phyloP scores from a whole-genome alignment of 1,140 invertebrate genomes.

The Caenorhabditis remanei region DNA sequence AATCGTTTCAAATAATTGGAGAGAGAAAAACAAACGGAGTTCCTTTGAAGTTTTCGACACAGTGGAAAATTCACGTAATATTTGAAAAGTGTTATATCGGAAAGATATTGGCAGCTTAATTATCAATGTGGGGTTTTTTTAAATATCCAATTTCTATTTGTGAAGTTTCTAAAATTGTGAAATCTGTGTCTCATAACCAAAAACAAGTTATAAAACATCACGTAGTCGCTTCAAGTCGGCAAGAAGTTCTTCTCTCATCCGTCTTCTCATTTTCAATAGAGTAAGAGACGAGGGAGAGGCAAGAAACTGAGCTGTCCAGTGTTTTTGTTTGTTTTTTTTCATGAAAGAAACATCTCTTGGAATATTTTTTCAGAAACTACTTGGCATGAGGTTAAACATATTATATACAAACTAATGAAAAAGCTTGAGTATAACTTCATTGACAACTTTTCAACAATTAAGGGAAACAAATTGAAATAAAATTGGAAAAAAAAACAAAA shows the following conservation, averaged over 20 bases:
- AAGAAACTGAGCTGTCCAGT: neutral
- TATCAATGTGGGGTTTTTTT: no score
- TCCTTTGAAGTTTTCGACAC: neutral
- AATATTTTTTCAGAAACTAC: neutral
- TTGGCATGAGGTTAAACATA: no score
- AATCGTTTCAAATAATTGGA: neutral
- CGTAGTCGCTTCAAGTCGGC: neutral
- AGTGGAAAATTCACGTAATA: no score
- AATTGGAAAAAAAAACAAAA: neutral
- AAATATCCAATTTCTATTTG: neutral
- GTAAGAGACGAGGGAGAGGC: neutral
- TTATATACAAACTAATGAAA: no score
- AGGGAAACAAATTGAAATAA: neutral
- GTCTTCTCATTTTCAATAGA: neutral
- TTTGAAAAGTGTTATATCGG: no score
- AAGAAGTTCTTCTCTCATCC: conserved; percentile 20
- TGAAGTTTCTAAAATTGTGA: neutral
- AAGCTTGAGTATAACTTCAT: no score
- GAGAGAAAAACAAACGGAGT: neutral
- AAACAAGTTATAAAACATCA: conserved; percentile 31
- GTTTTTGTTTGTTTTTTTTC: conserved; percentile 15
- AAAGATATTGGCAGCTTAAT: no score
- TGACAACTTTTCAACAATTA: no score
- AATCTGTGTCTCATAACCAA: neutral
- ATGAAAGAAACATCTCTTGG: neutral